Evolutionary conservation across 2,113 vertebrate species (phyloP).

Genomic region (Barnardius zonarius): DNA sequence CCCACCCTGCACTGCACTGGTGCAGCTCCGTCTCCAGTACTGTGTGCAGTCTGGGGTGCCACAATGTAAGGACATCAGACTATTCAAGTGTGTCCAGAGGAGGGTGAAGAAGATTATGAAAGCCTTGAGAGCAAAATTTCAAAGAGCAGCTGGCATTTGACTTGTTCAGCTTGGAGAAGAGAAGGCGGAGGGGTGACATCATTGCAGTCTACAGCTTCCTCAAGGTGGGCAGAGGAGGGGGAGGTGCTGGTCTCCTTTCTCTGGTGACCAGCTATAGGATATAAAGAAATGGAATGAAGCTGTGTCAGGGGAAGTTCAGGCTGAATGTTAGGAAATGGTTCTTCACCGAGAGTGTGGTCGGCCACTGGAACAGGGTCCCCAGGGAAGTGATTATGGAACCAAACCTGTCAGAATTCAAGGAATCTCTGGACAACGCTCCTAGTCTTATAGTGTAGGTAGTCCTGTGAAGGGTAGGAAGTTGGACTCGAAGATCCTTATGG

Average conservation of each 20-base stretch:
- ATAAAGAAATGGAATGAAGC: not conserved
- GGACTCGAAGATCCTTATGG: not conserved
- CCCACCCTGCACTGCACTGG: not conserved
- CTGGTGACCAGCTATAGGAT: fast-evolving
- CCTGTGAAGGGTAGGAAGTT: not conserved
- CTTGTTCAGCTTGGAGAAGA: not conserved
- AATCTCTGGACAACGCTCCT: fast-evolving
- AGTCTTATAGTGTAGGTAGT: not conserved
- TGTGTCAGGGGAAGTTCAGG: not conserved
- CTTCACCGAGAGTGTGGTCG: not conserved
- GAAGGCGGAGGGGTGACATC: not conserved
- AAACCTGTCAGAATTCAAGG: not conserved
- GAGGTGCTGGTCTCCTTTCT: not conserved
- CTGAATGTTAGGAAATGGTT: not conserved
- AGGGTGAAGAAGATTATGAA: not conserved
- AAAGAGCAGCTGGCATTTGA: not conserved
- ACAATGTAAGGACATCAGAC: not conserved
- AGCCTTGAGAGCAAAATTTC: not conserved
- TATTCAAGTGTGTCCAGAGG: not conserved
- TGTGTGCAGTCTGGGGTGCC: not conserved
- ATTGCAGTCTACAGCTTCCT: not conserved
- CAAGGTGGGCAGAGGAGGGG: not conserved
- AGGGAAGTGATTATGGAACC: not conserved
- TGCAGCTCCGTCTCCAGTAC: fast-evolving
- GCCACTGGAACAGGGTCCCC: not conserved